A percentile compares a stretch with the other conserved stretches of the same genome.
These are phyloP conservation scores for Sthenelais limicola DNA, from an alignment of 2,888 invertebrate species.

Conservation along the genomic window DNA sequence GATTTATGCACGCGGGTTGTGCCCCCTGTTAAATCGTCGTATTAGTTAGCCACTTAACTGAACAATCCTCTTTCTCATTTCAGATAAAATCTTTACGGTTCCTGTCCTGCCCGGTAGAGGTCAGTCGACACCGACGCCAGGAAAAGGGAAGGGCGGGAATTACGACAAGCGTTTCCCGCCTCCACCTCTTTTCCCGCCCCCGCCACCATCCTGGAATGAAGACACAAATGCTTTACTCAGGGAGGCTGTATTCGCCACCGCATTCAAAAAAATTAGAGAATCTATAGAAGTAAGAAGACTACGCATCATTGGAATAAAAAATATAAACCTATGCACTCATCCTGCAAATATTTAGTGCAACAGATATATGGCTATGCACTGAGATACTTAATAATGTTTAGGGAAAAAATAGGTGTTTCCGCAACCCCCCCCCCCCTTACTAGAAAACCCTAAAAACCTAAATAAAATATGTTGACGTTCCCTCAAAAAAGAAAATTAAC, in stretches of 20 bases:
- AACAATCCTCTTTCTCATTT: neutral
- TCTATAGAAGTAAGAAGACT: slow-evolving; percentile 24
- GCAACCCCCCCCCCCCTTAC: too few species aligned
- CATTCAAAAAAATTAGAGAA: slow-evolving; percentile 41
- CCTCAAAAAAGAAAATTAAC: too few species aligned
- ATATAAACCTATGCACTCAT: too few species aligned
- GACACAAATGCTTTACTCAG: slow-evolving; percentile 48
- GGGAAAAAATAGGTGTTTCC: too few species aligned
- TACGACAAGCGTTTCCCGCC: slow-evolving; percentile 46
- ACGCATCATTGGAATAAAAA: too few species aligned
- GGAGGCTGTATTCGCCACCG: slow-evolving; percentile 47
- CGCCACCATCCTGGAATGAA: slow-evolving; percentile 47
- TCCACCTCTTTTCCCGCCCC: slow-evolving; percentile 51
- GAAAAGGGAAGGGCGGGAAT: neutral
- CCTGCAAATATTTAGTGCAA: too few species aligned
- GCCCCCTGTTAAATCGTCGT: too few species aligned
- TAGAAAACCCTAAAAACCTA: too few species aligned
- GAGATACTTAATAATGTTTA: too few species aligned
- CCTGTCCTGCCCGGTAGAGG: slow-evolving; percentile 22
- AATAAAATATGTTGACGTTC: too few species aligned
- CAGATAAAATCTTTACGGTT: slow-evolving; percentile 35
- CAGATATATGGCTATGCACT: too few species aligned
- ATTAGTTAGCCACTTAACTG: neutral
- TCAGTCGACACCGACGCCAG: slow-evolving; percentile 16
- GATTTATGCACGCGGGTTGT: too few species aligned